Evolutionary conservation across 2,797 vertebrate genomes (phyloP).

Genomic region (Hippocampus kuda): DNA sequence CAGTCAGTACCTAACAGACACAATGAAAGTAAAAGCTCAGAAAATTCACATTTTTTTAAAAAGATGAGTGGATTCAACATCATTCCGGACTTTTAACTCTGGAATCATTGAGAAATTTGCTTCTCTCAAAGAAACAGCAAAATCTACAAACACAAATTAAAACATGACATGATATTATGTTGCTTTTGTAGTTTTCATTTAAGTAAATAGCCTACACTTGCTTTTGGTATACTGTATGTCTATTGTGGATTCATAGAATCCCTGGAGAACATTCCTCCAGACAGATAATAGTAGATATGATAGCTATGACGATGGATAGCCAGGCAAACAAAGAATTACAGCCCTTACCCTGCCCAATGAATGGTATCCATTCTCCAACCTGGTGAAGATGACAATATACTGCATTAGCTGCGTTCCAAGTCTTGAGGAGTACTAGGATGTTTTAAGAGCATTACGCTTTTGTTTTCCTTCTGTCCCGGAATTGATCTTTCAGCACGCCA

Average conservation of each 20-base stretch:
- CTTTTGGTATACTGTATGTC: neutral
- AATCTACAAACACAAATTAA: no score
- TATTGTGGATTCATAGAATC: neutral
- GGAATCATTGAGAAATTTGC: no score
- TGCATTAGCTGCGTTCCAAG: neutral
- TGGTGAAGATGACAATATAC: constrained; percentile 29
- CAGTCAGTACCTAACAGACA: no score
- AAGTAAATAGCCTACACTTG: neutral
- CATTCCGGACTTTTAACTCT: no score
- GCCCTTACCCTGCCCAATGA: constrained; percentile 59
- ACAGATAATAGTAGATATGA: neutral
- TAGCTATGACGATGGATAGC: neutral
- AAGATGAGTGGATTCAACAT: no score
- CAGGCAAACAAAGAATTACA: neutral
- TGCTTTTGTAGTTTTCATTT: no score
- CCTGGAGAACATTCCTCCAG: neutral
- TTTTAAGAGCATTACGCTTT: constrained; percentile 52
- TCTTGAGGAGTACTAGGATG: neutral
- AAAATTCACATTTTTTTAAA: no score
- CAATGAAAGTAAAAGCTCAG: no score
- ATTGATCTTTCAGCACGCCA: constrained; percentile 72
- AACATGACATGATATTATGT: no score
- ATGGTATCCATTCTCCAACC: constrained; percentile 68
- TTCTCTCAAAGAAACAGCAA: no score
- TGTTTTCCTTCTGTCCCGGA: constrained; percentile 70